Conservation (phyloP, 2,797 vertebrate species). For the Lacerta bilineata region DNA sequence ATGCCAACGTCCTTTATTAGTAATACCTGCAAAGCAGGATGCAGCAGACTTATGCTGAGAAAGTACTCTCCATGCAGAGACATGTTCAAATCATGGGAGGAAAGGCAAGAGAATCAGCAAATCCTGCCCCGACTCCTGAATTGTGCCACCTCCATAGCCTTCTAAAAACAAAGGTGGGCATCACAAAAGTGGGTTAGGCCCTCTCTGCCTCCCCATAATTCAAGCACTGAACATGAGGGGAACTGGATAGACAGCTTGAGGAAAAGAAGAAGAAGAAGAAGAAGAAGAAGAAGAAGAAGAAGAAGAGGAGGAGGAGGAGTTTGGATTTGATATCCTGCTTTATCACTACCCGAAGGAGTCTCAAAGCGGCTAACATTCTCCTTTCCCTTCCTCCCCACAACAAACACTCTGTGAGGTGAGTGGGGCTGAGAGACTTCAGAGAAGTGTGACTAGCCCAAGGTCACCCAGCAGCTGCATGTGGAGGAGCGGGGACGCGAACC, state of each 20-base stretch:
- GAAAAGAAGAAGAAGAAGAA: too few relatives aligned
- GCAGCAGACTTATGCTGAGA: not conserved
- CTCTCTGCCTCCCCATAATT: not conserved
- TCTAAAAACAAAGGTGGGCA: not conserved
- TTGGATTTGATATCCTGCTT: too few relatives aligned
- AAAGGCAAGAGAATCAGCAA: not conserved
- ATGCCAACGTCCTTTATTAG: constrained; percentile 8
- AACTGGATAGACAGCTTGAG: not conserved
- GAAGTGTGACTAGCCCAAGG: too few relatives aligned
- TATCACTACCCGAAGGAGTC: too few relatives aligned
- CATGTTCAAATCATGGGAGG: not conserved
- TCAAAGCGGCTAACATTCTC: too few relatives aligned
- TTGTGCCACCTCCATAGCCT: not conserved
- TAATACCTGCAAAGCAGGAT: not conserved
- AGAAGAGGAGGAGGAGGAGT: too few relatives aligned
- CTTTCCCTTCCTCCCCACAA: too few relatives aligned
- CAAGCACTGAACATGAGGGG: not conserved
- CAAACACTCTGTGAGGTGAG: too few relatives aligned
- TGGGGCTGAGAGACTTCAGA: too few relatives aligned
- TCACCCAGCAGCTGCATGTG: too few relatives aligned
- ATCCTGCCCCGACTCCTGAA: not conserved
- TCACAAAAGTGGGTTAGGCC: not conserved
- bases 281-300: too few relatives aligned
- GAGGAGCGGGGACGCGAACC: too few relatives aligned
- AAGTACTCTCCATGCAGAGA: not conserved